Evolutionary conservation across 2,797 vertebrate species (phyloP), one percentile per base, ranked within the genome.

Genomic region (Anableps anableps): DNA sequence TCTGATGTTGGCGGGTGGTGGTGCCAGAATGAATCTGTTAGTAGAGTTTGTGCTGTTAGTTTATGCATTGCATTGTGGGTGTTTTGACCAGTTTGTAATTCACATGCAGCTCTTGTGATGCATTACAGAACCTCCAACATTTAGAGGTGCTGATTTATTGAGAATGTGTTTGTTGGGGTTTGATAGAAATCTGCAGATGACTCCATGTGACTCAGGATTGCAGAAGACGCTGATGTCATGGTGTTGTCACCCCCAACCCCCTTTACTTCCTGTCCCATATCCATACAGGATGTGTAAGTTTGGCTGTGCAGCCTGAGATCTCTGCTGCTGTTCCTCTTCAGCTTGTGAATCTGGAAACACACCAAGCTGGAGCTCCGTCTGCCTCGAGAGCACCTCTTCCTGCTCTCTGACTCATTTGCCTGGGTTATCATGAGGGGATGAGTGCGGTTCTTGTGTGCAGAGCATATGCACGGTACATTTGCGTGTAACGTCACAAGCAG

Each of bases 181-280:
- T 78, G 38, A 43, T 0, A 68, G 36, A 31, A 58, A 74, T 31
- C 6, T 66, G 34, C 83, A 76, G 58, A 87, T 64, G 64, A 1
- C 80, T 81, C 38, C 77, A 64, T 87, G 80, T 93, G 92, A 91
- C 81, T 85, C 87, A 83, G 74, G 14, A 68, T 26, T 75, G 2
- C 23, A 74, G n/a, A 76, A 82, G 78, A 79, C 77, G 70, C 75
- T 88, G 88, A 89, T 85, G 85, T 88, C 86, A 90, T 76, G 6
- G 55, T 87, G 84, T 4, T 76, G 77, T 91, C 80, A 70, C 72
- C 23, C 36, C 26, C 55, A 21, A 68, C 62, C 41, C 64, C 21
- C 58, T 34, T 50, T 70, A 72, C 81, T 88, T 93, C 89, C 92
- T 88, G 83, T 80, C 31, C 4, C 13, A 16, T 8, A 26, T 83